Evolutionary conservation across 2,888 invertebrate species (phyloP), one percentile per base, ranked within the genome.

Genomic region (Pachliopta kotzebuea): DNA sequence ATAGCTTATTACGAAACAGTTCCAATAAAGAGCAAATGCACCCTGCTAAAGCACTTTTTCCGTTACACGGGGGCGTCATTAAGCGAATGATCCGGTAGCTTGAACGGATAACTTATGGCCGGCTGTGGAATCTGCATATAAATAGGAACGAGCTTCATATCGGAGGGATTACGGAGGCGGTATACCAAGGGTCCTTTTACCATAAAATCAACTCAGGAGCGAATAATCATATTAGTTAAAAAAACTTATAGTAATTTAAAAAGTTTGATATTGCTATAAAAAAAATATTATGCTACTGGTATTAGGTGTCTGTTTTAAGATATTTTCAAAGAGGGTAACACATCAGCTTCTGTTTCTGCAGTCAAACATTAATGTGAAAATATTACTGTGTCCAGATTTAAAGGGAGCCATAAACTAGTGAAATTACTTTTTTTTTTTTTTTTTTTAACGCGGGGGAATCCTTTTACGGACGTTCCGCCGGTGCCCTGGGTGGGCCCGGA

Each of bases 81-180:
- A 87, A 84, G 82, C 81, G 81, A 80, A 84, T 90, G 89, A 90
- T 89, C 87, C 89, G 83, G 83, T 83, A 76, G 74, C 76, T 76
- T 78, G 83, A 85, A 81, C 84, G 86, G 84, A 85, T 89, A 90
- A 90, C 90, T 90, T 91, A 90, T 89, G 90, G 87, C 84, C 79
- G 85, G 85, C 77, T 79, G 78, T 84, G 82, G 84, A 89, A 90
- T 91, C 88, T 90, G 89, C 90, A 91, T 91, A 89, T 90, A 90
- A 90, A 91, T 91, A 88, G 90, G 77, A 85, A 82, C 80, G 85
- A 83, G 84, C 76, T 75, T 75, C 74, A 75, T 75, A 76, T 74
- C 72, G 74, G 74, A 77, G 79, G 84, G 85, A 79, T 83, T 75
- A 74, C 71, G 74, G 60, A 58, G 66, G 65, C 69, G 70, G 66